phyloP scores from a whole-genome alignment of 2,888 invertebrate species.

The Pseudococcus jackbeardsleyi region DNA sequence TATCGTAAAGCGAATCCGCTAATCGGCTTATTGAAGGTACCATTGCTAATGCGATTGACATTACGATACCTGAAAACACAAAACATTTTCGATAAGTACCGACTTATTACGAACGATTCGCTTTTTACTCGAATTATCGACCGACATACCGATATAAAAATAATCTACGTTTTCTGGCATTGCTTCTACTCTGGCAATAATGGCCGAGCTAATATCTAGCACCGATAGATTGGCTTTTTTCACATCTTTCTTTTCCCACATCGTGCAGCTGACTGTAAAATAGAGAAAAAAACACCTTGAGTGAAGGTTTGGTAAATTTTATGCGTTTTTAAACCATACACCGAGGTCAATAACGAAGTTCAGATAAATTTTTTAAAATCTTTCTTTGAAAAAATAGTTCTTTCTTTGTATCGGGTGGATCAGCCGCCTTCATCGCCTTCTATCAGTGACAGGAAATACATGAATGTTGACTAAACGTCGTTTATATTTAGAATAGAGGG shows the following conservation, averaged over 20 bases:
- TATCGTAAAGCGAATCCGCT: constrained; percentile 61
- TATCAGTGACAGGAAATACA: background rate
- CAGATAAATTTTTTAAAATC: background rate
- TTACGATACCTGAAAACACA: constrained; percentile 71
- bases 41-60: constrained; percentile 75
- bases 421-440: background rate
- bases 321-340: background rate
- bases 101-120: background rate
- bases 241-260: constrained; percentile 92
- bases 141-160: constrained; percentile 76
- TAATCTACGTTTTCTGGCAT: constrained; percentile 85
- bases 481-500: too few species aligned
- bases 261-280: constrained; percentile 88
- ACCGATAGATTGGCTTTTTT: constrained; percentile 95
- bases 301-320: background rate
- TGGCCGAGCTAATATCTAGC: constrained; percentile 93
- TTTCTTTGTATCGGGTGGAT: background rate
- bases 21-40: constrained; percentile 75
- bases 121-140: background rate
- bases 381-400: background rate
- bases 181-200: constrained; percentile 90
- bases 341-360: background rate
- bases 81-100: background rate
- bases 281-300: constrained; percentile 17
- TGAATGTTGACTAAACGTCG: too few species aligned